Conservation (phyloP, 2,888 invertebrate genomes). For the Oasisia sp. region DNA sequence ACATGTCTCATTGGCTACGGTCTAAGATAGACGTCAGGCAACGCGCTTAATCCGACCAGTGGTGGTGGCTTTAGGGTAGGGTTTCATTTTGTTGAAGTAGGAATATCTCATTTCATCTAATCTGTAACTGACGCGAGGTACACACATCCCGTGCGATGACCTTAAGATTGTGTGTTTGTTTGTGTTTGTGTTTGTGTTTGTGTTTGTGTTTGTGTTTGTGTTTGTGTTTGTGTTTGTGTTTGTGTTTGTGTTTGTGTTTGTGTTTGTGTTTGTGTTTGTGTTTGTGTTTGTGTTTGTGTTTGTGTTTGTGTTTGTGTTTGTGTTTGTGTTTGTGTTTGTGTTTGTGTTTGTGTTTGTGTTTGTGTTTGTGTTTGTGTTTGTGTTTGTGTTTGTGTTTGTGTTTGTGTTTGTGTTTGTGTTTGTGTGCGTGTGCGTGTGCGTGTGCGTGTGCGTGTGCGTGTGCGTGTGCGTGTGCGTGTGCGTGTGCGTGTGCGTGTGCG, state of each 20-base stretch:
- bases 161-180: neutral
- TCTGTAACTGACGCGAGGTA: neutral
- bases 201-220: neutral
- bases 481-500: neutral
- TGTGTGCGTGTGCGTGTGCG: no score
- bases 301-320: no score
- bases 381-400: no score
- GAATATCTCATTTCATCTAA: neutral
- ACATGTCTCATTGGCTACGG: neutral
- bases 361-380: no score
- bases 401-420: no score
- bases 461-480: no score
- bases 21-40: neutral
- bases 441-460: no score
- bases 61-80: neutral
- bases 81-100: neutral
- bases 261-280: neutral
- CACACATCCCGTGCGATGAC: neutral
- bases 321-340: neutral
- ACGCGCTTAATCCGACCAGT: neutral
- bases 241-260: no score
- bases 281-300: neutral
- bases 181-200: no score
- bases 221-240: no score
- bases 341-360: neutral